Percentiles rank a stretch among this genome's conserved stretches.
phyloP scores from a whole-genome alignment of 2,888 invertebrate species.

The Brachypterus glaber region DNA sequence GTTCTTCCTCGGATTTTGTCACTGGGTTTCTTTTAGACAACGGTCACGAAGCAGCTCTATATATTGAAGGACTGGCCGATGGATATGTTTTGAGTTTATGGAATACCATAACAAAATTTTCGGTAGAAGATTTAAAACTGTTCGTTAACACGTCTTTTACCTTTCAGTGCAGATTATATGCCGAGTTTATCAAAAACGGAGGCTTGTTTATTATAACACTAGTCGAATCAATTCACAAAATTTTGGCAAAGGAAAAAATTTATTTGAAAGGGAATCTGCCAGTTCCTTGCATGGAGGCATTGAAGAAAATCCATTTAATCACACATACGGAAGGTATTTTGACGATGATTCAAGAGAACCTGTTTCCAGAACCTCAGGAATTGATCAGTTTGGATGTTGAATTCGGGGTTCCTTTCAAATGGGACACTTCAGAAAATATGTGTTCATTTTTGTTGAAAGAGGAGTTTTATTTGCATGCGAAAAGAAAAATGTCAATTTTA shows the following conservation, averaged over 20 bases:
- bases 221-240: not conserved
- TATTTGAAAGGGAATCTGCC: not conserved
- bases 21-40: not conserved
- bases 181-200: not conserved
- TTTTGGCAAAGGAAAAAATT: not conserved
- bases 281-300: not conserved
- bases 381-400: not conserved
- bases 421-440: too few species aligned
- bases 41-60: not conserved
- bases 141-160: not conserved
- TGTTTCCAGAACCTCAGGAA: not conserved
- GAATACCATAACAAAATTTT: not conserved
- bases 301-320: not conserved
- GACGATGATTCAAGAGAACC: not conserved
- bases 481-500: too few species aligned
- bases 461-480: too few species aligned
- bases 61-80: not conserved
- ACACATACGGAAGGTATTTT: not conserved
- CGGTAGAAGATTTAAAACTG: not conserved
- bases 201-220: not conserved
- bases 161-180: not conserved
- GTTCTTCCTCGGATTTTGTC: not conserved
- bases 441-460: too few species aligned
- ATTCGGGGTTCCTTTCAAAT: conserved; percentile 1
- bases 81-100: not conserved